Base-by-base conservation (phyloP, 1,140 invertebrate genomes). In the Schlechtendalia chinensis region DNA sequence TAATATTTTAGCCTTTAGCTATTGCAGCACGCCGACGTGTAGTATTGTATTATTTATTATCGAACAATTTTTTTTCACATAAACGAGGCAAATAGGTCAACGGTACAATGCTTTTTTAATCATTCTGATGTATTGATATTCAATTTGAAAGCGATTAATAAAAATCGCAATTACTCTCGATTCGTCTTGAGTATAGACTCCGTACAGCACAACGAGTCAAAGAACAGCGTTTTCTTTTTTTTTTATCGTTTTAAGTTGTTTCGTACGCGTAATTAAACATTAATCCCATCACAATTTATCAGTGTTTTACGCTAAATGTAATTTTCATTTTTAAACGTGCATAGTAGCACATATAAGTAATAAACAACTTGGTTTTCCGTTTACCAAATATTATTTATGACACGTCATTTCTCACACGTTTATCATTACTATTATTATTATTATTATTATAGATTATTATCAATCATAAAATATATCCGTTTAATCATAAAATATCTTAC, bases 141-240 rank as follows among this genome's bases (percentile, higher is more conserved):
- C 27, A 29, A 47, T 47, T 69, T 69, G 65, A 69, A 69, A 69
- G 65, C 65, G 65, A 69, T 69, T 69, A 69, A 69, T 45, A 69
- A 69, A 45, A 47, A 69, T 69, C 16, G 24, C 65, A 47, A 69
- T 69, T n/a, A 47, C 63, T 67, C 1, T 0, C 32, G 29, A 22
- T 67, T 45, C n/a, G n/a, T 47, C 65, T 69, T n/a, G n/a, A n/a
- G n/a, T n/a, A n/a, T n/a, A 69, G 16, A 22, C 24, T 5, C 5
- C 5, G 39, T 45, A 65, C 29, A 69, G 47, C 47, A 47, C 19
- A 69, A 16, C 24, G 14, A 6, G 39, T 45, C n/a, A 61, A 61
- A 16, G 29, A 61, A 61, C 27, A 29, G 29, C 22, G 39, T 67
- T 14, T 67, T 67, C n/a, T 45, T 67, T 45, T 12, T 14, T n/a